A percentile compares a stretch with the other conserved stretches of the same genome.
Evolutionary conservation across 2,113 vertebrate species (phyloP).

Genomic region (Tenebrosternarchus preto): DNA sequence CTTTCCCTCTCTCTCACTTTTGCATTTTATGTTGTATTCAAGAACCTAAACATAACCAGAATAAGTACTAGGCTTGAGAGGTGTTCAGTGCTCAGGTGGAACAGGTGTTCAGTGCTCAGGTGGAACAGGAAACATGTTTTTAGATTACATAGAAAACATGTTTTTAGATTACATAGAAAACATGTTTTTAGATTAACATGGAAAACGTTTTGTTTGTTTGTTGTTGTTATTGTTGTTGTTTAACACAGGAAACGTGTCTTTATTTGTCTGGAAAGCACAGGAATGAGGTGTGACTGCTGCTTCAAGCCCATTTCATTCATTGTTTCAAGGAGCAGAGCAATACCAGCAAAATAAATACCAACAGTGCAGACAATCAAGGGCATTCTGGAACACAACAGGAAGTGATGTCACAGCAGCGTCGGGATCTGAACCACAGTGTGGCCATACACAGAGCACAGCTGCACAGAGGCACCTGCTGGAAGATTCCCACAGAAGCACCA

Average conservation of each 20-base stretch:
- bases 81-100: no score
- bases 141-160: neutral
- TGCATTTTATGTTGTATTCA: slow-evolving; percentile 23
- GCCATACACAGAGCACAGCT: no score
- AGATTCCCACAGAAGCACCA: no score
- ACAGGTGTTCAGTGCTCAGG: no score
- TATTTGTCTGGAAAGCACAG: neutral
- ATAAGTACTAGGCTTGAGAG: neutral
- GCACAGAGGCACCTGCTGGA: no score
- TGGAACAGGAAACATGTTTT: neutral
- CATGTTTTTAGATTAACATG: neutral
- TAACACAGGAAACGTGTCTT: neutral
- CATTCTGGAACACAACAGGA: no score
- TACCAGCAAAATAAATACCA: neutral
- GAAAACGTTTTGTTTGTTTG: no score
- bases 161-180: neutral
- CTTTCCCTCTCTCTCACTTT: no score
- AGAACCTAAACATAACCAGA: slow-evolving; percentile 7
- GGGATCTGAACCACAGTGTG: no score
- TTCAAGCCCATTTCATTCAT: neutral
- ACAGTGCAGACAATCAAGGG: no score
- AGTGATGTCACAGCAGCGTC: no score
- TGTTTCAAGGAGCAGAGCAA: neutral
- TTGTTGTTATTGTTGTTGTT: no score
- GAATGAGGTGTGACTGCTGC: neutral